A percentile compares a stretch with the other conserved stretches of the same genome.
phyloP scores from a whole-genome alignment of 2,888 invertebrate species.

The Drosophila kanekoi region DNA sequence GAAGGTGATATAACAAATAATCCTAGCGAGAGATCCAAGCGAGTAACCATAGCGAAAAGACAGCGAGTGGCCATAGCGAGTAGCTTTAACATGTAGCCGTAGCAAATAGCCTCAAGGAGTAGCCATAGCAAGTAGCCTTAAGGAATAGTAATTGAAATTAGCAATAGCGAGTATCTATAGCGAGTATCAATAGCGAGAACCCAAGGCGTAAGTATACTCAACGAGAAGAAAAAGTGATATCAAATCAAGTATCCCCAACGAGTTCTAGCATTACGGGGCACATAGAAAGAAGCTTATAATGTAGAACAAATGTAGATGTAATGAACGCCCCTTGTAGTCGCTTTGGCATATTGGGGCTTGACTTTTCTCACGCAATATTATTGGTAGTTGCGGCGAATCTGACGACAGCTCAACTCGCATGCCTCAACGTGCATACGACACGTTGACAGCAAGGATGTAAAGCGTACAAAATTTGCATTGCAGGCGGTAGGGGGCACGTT shows the following conservation, averaged over 20 bases:
- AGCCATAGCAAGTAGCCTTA: not conserved
- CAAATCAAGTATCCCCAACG: not conserved
- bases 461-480: conserved; percentile 38
- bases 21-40: not conserved
- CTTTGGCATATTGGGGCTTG: not conserved
- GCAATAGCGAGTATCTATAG: not conserved
- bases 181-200: not conserved
- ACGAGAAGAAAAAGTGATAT: not conserved
- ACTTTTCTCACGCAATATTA: not conserved
- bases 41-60: not conserved
- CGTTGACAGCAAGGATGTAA: conserved; percentile 21
- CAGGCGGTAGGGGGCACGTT: conserved; percentile 26
- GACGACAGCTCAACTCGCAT: conserved; percentile 8
- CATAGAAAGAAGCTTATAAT: not conserved
- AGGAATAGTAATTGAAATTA: not conserved
- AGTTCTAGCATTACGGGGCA: too few species aligned
- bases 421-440: conserved; percentile 15
- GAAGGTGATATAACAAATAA: too few species aligned
- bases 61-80: not conserved
- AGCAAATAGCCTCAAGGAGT: not conserved
- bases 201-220: not conserved
- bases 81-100: not conserved
- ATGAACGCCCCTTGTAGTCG: conserved; percentile 3
- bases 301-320: not conserved
- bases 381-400: conserved; percentile 2